Percentiles rank a stretch among this genome's conserved stretches.
phyloP scores from a whole-genome alignment of 2,113 vertebrate species.

The Poeciliopsis retropinna region DNA sequence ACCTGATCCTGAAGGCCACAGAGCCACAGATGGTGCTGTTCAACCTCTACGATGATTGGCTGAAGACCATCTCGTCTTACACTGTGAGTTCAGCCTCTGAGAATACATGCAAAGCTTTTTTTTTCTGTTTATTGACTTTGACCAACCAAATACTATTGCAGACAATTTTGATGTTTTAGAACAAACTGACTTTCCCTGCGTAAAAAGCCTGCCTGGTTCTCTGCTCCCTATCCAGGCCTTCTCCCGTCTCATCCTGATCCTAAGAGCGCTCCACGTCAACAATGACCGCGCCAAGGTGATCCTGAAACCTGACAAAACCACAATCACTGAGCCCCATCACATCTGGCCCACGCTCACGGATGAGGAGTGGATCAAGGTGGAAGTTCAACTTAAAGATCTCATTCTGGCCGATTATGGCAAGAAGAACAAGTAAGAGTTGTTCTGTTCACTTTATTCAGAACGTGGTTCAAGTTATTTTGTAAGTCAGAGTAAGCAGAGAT shows the following conservation, averaged over 20 bases:
- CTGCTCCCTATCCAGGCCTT: constrained; percentile 85
- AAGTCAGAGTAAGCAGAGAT: neutral
- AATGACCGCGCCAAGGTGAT: constrained; percentile 98
- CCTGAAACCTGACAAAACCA: constrained; percentile 98
- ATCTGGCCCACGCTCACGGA: constrained; percentile 99
- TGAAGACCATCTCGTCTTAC: constrained; percentile 99
- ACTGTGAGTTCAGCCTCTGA: constrained; percentile 81
- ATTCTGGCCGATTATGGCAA: constrained; percentile 99
- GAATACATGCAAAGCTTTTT: too few species aligned
- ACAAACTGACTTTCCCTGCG: constrained; percentile 4
- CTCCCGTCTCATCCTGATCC: constrained; percentile 97
- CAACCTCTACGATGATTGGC: constrained; percentile 99
- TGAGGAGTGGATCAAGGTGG: constrained; percentile 99
- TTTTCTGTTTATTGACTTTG: neutral
- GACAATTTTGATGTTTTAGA: neutral
- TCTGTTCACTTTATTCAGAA: neutral
- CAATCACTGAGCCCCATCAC: constrained; percentile 96
- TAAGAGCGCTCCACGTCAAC: constrained; percentile 95
- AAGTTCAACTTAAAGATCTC: constrained; percentile 97
- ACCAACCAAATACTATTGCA: neutral
- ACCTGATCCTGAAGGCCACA: constrained; percentile 97
- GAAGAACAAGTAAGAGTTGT: constrained; percentile 94
- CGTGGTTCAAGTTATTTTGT: neutral
- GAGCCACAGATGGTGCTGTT: constrained; percentile 99
- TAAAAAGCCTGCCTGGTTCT: constrained; percentile 29